These are phyloP conservation scores for Drosophila mimica DNA, from an alignment of 2,888 invertebrate species.

Conservation along the genomic window DNA sequence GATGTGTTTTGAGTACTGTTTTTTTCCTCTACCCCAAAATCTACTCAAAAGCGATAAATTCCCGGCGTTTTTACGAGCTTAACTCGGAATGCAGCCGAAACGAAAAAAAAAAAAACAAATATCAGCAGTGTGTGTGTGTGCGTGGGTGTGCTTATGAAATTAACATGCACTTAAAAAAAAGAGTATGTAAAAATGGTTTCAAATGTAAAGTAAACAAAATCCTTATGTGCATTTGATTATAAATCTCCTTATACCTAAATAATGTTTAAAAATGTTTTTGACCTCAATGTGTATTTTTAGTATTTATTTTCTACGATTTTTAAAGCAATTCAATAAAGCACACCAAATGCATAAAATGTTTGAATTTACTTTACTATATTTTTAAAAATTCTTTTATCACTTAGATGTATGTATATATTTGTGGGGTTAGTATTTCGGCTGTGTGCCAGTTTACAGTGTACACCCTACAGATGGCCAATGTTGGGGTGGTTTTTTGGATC, in stretches of 20 bases:
- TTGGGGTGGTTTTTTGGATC: conserved; percentile 34
- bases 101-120: conserved; percentile 35
- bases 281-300: not conserved
- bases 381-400: not conserved
- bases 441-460: conserved; percentile 27
- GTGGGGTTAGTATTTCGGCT: not conserved
- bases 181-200: not conserved
- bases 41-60: conserved; percentile 78
- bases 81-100: conserved; percentile 58
- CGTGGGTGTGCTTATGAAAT: conserved; percentile 24
- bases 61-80: conserved; percentile 73
- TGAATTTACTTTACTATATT: not conserved
- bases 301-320: not conserved
- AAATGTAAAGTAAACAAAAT: not conserved
- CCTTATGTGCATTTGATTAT: not conserved
- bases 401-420: not conserved
- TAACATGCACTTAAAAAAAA: conserved; percentile 23
- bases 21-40: conserved; percentile 48
- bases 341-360: not conserved
- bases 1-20: conserved; percentile 14
- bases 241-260: not conserved
- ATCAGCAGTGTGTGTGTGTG: conserved; percentile 30
- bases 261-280: too few relatives aligned
- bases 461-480: conserved; percentile 22
- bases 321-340: not conserved